Evolutionary conservation across 2,797 vertebrate species (phyloP), one percentile per base, ranked within the genome.

Genomic region (Gallirallus australis): DNA sequence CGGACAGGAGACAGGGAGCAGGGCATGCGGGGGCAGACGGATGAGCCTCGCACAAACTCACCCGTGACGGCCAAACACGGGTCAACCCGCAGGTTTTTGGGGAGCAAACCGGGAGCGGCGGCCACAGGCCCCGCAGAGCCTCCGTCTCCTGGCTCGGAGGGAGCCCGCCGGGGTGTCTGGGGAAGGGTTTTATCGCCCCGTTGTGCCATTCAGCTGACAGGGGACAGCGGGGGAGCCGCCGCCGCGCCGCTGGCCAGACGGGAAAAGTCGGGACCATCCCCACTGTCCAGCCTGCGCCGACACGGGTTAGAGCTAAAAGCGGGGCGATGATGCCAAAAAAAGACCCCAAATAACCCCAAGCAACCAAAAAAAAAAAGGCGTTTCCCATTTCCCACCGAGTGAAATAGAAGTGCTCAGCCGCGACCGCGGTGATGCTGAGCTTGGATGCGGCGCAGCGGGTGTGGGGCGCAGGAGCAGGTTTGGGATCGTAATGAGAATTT

Each of bases 51-150:
- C 31, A 40, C 27, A 76, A 42, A 52, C 12, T 61, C 35, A 33
- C 31, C 7, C 0, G 21, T 6, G 39, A n/a, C 0, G 1, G 21
- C 18, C 21, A 28, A 31, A n/a, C 6, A 7, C 7, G 6, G 6
- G 5, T 2, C 12, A 45, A 33, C 31, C 21, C 5, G 1, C 28
- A 6, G 0, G 1, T 33, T 17, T 63, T 23, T 33, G 33, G 1
- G 1, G 37, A 53, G 28, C 27, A 13, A 50, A 33, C 1, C 1
- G 0, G 1, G 12, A 30, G 25, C 9, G 1, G 69, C 28, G 13
- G 24, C 50, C 50, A 15, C 27, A 13, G 8, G 6, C 21, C 14
- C 24, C 6, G 13, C 33, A 12, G 28, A 3, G 3, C 28, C 31
- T 23, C 45, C 64, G 37, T 48, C 7, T 0, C 6, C 23, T 4